These are phyloP conservation scores for Trachymyrmex cornetzi DNA, from an alignment of 1,140 invertebrate genomes.

Conservation along the genomic window DNA sequence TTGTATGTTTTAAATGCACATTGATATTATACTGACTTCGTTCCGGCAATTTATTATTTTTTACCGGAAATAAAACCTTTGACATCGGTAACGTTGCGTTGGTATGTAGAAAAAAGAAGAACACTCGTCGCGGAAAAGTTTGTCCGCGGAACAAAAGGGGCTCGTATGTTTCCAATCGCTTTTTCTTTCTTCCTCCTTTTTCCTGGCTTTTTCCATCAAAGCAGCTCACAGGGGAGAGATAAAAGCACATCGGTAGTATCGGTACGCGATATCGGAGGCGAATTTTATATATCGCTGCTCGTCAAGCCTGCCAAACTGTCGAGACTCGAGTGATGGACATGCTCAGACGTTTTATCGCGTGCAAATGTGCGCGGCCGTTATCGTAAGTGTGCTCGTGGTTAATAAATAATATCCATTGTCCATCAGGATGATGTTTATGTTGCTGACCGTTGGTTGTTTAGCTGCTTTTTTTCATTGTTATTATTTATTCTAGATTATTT, in stretches of 20 bases:
- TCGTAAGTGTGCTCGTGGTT: conserved; percentile 26
- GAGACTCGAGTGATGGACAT: conserved; percentile 40
- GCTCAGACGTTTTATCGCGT: conserved; percentile 50
- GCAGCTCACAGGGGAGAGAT: conserved; percentile 32
- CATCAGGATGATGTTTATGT: neutral
- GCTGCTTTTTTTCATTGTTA: neutral
- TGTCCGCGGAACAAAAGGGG: conserved; percentile 39
- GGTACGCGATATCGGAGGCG: conserved; percentile 36
- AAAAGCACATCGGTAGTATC: conserved; percentile 48
- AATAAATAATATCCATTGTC: conserved; percentile 42
- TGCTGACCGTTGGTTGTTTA: neutral
- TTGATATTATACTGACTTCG: neutral
- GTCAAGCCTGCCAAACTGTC: conserved; percentile 43
- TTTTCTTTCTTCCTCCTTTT: neutral
- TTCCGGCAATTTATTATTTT: conserved; percentile 27
- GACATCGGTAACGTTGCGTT: neutral
- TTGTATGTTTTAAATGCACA: neutral
- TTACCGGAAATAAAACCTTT: conserved; percentile 19
- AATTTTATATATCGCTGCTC: conserved; percentile 56
- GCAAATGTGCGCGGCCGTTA: conserved; percentile 20
- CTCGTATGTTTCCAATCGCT: conserved; percentile 19
- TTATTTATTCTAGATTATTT: neutral
- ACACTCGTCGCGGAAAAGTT: conserved; percentile 38
- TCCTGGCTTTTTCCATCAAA: conserved; percentile 5
- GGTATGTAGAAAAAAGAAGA: neutral